Evolutionary conservation across 2,113 vertebrate genomes (phyloP), one percentile per base, ranked within the genome.

Genomic region (Heterotis niloticus): DNA sequence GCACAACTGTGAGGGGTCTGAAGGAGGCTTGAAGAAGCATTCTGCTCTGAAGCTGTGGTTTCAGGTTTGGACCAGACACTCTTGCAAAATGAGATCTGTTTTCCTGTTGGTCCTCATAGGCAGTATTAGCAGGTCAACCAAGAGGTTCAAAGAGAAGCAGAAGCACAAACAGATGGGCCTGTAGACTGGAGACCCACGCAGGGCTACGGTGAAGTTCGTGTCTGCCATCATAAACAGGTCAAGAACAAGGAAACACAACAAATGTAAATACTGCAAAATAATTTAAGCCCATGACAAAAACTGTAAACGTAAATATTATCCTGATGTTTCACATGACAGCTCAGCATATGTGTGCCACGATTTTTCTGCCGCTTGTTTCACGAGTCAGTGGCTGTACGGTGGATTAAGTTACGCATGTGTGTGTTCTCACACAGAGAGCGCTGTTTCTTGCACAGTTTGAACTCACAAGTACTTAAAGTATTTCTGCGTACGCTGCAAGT

Each of bases 281-380:
- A 34, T 34, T 59, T 68, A 78, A 78, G 76, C 76, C 76, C 76
- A 29, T 78, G 76, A 78, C 76, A 78, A 78, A 78, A 78, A 78
- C 69, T 74, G 14, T 16, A 44, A 44, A 28, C 28, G 76, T 64
- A 77, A 66, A 64, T 67, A 56, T 54, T 44, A n/a, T 16, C 13
- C 64, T 28, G n/a, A 64, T 69, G 18, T 56, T 68, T 78, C 16
- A 56, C 13, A 59, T 26, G 52, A 44, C 69, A 14, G 69, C 66
- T 78, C 44, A 56, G 44, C 44, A 28, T 78, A 56, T 67, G 64
- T 77, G 52, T 68, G 66, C 34, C 57, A 62, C 62, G 14, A 75
- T 34, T 65, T 69, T 34, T 67, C 62, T 77, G 64, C 26, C 67
- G 23, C 16, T 56, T 68, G 44, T 52, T 68, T 77, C 16, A 14